Base-by-base conservation (phyloP, 1,140 invertebrate genomes). In the Hylaeus volcanicus region DNA sequence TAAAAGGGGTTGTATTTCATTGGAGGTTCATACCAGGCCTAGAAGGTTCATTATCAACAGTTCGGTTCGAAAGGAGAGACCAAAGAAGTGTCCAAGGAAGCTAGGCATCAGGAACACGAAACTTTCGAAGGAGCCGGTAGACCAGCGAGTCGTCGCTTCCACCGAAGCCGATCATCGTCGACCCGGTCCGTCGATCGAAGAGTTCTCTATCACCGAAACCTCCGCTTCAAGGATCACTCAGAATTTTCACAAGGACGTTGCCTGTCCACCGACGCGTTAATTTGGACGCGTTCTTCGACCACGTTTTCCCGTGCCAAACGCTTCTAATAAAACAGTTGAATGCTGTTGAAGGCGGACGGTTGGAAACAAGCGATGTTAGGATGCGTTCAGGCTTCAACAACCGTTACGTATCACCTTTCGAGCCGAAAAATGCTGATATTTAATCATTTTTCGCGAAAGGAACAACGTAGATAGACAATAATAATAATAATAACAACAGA, bases 11-110 rank as follows among this genome's bases (percentile, higher is more conserved):
- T 60, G 1, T 12, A 2, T 37, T 14, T 51, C 1, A 26, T 26
- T 26, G 26, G 39, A 39, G 45, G 69, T 55, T 15, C 82, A 89
- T 72, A 89, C 90, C 82, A 88, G 61, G 43, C 89, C 89, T 11
- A 91, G 5, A 1, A 86, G 26, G 58, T 85, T 88, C 88, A 90
- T 90, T 37, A 90, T 84, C 26, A 89, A 56, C 15, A 90, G 76
- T 82, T 91, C 88, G 9, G 83, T 85, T 43, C 85, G 85, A 51
- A 86, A 85, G 8, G 86, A 83, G 37, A 85, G n/a, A 39, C 86
- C 84, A 14, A 83, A 53, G 15, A 85, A 43, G 43, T 48, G 68
- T 70, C 79, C 82, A n/a, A 87, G 14, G 26, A 86, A 79, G 72
- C 77, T 88, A 65, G 80, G 74, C 79, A 88, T 88, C 15, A 80